Conservation (phyloP, 2,113 vertebrate species). For the Melanostigma gelatinosum region DNA sequence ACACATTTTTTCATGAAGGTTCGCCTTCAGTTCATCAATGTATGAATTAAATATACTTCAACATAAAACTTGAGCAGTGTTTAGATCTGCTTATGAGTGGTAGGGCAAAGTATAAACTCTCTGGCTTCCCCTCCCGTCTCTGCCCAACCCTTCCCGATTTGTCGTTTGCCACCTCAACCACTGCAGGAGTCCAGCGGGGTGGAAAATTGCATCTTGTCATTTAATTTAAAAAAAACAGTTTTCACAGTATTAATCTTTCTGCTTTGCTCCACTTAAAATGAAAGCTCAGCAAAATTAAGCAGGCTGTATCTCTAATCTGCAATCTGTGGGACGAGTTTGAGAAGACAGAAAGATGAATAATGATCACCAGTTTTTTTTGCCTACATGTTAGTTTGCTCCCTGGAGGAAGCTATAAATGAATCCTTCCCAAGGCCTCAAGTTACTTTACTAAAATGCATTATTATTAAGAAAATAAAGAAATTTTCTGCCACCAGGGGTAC, state of each 20-base stretch:
- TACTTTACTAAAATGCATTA: slow-evolving; percentile 37
- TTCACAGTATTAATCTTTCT: slow-evolving; percentile 95
- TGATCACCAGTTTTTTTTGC: slow-evolving; percentile 60
- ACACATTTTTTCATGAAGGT: background rate
- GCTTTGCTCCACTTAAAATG: slow-evolving; percentile 93
- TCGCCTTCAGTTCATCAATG: background rate
- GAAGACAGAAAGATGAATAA: slow-evolving; percentile 70
- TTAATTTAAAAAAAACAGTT: slow-evolving; percentile 89
- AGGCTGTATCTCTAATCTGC: slow-evolving; percentile 70
- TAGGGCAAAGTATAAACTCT: slow-evolving; percentile 14
- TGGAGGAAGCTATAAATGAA: slow-evolving; percentile 59
- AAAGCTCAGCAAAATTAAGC: slow-evolving; percentile 93
- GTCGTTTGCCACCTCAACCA: slow-evolving; percentile 86
- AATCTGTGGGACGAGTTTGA: slow-evolving; percentile 68
- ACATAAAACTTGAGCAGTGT: slow-evolving; percentile 1
- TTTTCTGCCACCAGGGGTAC: slow-evolving; percentile 40
- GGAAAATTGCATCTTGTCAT: slow-evolving; percentile 98
- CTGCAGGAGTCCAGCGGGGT: slow-evolving; percentile 88
- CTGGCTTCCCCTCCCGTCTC: slow-evolving; percentile 70
- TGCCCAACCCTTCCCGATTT: slow-evolving; percentile 65
- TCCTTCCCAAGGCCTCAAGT: slow-evolving; percentile 20
- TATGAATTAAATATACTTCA: background rate
- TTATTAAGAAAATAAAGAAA: slow-evolving; percentile 44
- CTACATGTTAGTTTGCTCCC: slow-evolving; percentile 33
- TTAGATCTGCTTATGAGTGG: background rate